phyloP scores from a whole-genome alignment of 35 echinoderm and acorn worm species.

The Patiria miniata region DNA sequence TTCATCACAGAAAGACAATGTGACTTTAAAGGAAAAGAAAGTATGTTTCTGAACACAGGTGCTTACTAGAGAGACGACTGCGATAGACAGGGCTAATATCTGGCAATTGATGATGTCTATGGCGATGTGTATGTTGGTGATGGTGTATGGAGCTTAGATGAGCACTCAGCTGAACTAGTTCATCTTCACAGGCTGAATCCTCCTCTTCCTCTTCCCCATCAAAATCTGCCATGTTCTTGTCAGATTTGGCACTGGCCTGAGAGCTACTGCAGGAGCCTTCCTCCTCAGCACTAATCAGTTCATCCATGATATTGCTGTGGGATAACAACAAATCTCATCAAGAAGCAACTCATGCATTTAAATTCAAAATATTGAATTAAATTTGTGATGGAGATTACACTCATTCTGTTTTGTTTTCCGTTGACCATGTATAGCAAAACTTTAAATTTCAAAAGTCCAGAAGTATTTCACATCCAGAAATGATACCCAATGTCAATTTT shows the following conservation, averaged over 20 bases:
- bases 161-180: slow-evolving; percentile 53
- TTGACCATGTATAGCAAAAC: too few species aligned
- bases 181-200: slow-evolving; percentile 65
- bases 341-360: too few species aligned
- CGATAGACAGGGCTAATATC: slow-evolving; percentile 55
- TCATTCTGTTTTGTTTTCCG: too few species aligned
- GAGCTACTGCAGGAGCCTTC: slow-evolving; percentile 77
- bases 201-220: slow-evolving; percentile 78
- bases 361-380: too few species aligned
- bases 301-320: slow-evolving; percentile 48
- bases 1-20: neutral
- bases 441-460: too few species aligned
- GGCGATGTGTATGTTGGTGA: slow-evolving; percentile 46
- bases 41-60: too few species aligned
- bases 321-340: too few species aligned
- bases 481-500: too few species aligned
- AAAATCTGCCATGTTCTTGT: slow-evolving; percentile 94
- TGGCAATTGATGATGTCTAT: slow-evolving; percentile 46
- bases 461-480: too few species aligned
- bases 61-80: slow-evolving; percentile 56
- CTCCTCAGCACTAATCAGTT: slow-evolving; percentile 56
- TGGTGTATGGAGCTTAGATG: slow-evolving; percentile 58
- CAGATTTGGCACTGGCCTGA: slow-evolving; percentile 80
- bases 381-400: too few species aligned
- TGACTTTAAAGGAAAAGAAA: neutral